Evolutionary conservation across 2,797 vertebrate genomes (phyloP).

Genomic region (Paguma larvata): DNA sequence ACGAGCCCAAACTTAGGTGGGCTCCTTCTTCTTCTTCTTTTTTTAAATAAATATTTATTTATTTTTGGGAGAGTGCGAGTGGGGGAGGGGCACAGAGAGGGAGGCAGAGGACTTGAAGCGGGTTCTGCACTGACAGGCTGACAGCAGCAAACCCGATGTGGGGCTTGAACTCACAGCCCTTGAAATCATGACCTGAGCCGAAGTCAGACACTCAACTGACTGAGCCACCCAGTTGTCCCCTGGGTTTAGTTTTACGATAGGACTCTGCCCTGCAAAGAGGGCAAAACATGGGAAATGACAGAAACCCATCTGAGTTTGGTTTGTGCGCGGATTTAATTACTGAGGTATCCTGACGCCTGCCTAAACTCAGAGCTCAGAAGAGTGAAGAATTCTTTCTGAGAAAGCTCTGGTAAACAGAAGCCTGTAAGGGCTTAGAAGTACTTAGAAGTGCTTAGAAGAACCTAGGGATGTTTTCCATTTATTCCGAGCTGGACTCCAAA

Average conservation of each 20-base stretch:
- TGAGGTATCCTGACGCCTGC: conserved; percentile 35
- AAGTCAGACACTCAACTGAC: too few relatives aligned
- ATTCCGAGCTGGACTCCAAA: conserved; percentile 25
- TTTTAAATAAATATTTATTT: too few relatives aligned
- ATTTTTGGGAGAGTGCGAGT: too few relatives aligned
- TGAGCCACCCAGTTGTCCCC: too few relatives aligned
- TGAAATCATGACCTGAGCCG: too few relatives aligned
- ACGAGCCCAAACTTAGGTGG: neutral
- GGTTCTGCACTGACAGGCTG: too few relatives aligned
- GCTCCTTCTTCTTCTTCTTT: neutral
- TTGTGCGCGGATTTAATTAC: conserved; percentile 69
- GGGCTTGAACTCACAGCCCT: too few relatives aligned
- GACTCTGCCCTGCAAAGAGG: neutral
- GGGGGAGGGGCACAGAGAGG: too few relatives aligned
- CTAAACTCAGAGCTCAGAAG: conserved; percentile 68
- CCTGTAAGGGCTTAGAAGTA: neutral
- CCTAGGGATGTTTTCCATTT: conserved; percentile 33
- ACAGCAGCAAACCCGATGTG: too few relatives aligned
- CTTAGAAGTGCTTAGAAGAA: conserved; percentile 35
- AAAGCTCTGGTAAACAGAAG: conserved; percentile 67
- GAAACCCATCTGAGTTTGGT: conserved; percentile 46
- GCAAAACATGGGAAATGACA: conserved; percentile 49
- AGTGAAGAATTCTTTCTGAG: conserved; percentile 55
- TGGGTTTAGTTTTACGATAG: neutral
- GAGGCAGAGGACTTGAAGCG: too few relatives aligned